Base-by-base conservation (phyloP, 2,113 vertebrate genomes). In the Melanerpes formicivorus region DNA sequence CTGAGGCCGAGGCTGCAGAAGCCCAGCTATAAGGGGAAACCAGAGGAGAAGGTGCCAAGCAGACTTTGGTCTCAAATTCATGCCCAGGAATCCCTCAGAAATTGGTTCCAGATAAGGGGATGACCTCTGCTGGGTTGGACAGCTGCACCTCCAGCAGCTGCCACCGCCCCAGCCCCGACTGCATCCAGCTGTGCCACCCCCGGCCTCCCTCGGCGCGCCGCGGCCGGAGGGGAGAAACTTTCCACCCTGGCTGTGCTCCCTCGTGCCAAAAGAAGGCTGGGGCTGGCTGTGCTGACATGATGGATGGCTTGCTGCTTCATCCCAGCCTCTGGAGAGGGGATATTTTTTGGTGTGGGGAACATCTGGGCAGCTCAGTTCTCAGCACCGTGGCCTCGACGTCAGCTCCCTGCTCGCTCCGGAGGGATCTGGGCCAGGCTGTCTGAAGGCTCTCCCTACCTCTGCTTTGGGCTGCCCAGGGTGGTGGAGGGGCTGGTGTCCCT, bases 81-180 rank as follows among this genome's bases (percentile, higher is more conserved):
- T 50, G 72, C 75, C 78, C 48, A 73, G 77, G 64, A 90, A 44
- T 32, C 56, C 77, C 66, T 48, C 37, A 37, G 66, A 84, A 90
- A 93, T 84, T 81, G 62, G 70, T 93, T 93, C 90, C 90, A 93
- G 90, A 90, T 55, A 54, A 90, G 75, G 71, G 66, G 50, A 34
- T 80, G 93, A 88, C 80, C 87, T 44, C 42, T 60, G 54, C 84
- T 86, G 2, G 5, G 7, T 48, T 46, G 72, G 90, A 80, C 59
- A 63, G 87, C 83, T 93, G 87, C 0, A 21, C 74, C 83, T 26
- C 26, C 56, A 72, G 27, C 90, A 90, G 87, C 93, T 90, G 87
- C 75, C 90, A 80, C 87, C 6, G 2, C 90, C 44, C 40, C 90
- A 26, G 81, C 52, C 67, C 69, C 56, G 5, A 83, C 32, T 52